Conservation (phyloP, 2,888 invertebrate genomes). For the Drosophila algonquin region DNA sequence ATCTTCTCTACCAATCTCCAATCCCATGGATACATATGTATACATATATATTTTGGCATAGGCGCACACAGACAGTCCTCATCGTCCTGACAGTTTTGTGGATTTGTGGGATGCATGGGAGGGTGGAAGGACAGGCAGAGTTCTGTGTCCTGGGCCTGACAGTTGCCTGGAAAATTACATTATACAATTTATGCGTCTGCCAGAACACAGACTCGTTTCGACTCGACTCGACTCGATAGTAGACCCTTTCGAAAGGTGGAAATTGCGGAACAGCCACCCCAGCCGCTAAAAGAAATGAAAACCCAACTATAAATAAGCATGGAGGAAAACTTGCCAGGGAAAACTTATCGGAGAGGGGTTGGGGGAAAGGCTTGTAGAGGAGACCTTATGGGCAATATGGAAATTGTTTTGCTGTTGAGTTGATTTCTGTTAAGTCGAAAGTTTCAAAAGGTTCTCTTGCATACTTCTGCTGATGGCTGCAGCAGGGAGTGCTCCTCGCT, state of each 20-base stretch:
- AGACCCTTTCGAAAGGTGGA: conserved; percentile 23
- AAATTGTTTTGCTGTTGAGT: conserved; percentile 40
- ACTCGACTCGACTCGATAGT: neutral
- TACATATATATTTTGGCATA: conserved; percentile 60
- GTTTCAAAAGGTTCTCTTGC: conserved; percentile 6
- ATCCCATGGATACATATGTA: conserved; percentile 13
- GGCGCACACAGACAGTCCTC: conserved; percentile 49
- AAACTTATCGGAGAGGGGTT: neutral
- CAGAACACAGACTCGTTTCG: conserved; percentile 38
- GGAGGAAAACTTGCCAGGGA: conserved; percentile 12
- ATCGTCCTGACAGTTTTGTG: conserved; percentile 75
- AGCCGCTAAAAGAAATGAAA: conserved; percentile 39
- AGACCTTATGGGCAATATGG: conserved; percentile 25
- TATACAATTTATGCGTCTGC: conserved; percentile 79
- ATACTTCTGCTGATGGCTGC: neutral
- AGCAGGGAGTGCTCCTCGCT: too few relatives aligned
- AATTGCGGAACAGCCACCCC: conserved; percentile 15
- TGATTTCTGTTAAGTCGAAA: conserved; percentile 42
- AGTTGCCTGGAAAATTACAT: conserved; percentile 70
- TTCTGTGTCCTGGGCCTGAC: conserved; percentile 37
- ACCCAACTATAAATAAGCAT: conserved; percentile 47
- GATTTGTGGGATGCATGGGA: conserved; percentile 33
- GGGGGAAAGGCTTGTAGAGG: conserved; percentile 13
- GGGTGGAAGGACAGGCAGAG: conserved; percentile 14
- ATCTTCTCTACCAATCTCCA: neutral